A percentile compares a stretch with the other conserved stretches of the same genome.
phyloP scores from a whole-genome alignment of 2,888 invertebrate species.

The Tiphia femorata region DNA sequence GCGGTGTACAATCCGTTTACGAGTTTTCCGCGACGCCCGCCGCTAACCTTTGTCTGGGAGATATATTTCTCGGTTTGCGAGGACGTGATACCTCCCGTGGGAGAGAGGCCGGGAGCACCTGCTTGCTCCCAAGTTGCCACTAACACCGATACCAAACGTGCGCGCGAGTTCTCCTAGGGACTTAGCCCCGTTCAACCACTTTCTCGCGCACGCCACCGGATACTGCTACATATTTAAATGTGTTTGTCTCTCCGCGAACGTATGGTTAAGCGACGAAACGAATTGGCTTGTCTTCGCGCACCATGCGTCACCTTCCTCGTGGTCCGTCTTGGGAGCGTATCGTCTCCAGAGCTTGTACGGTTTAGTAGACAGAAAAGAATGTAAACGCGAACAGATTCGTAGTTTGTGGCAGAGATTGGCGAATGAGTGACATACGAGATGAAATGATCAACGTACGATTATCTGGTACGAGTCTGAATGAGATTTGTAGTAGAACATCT shows the following conservation, averaged over 20 bases:
- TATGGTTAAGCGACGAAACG: neutral
- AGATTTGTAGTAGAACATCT: too few relatives aligned
- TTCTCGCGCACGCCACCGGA: neutral
- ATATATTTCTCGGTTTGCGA: conserved; percentile 42
- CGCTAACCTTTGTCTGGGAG: conserved; percentile 38
- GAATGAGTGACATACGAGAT: too few relatives aligned
- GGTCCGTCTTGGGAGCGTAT: too few relatives aligned
- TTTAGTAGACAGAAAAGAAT: too few relatives aligned
- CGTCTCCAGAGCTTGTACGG: too few relatives aligned
- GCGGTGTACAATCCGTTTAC: conserved; percentile 27
- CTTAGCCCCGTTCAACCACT: conserved; percentile 29
- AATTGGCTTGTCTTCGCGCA: neutral
- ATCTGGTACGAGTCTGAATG: too few relatives aligned
- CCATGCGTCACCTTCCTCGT: neutral
- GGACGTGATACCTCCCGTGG: conserved; percentile 44
- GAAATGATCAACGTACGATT: too few relatives aligned
- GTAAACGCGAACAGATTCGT: too few relatives aligned
- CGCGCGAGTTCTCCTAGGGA: conserved; percentile 27
- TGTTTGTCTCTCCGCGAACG: neutral
- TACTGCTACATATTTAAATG: conserved; percentile 1
- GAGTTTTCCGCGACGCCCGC: conserved; percentile 34
- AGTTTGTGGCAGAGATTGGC: too few relatives aligned
- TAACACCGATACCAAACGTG: conserved; percentile 44
- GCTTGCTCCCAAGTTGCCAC: conserved; percentile 47
- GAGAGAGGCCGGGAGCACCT: conserved; percentile 42